Evolutionary conservation across 2,797 vertebrate genomes (phyloP).

Genomic region (Urocyon cinereoargenteus): DNA sequence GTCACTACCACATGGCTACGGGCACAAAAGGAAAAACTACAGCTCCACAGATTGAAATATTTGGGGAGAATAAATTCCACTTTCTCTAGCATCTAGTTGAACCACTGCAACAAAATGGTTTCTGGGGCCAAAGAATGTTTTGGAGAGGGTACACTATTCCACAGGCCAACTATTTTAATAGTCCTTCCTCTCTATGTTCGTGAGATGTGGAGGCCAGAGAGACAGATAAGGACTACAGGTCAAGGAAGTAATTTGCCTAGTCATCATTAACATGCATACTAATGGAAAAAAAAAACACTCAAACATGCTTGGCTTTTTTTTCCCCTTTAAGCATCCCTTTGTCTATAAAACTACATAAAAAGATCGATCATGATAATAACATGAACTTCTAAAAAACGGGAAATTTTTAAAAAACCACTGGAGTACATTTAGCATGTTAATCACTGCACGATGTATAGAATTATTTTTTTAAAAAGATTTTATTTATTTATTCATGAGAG

Average conservation of each 20-base stretch:
- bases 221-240: neutral
- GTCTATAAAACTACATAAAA: constrained; percentile 26
- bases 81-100: neutral
- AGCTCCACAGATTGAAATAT: neutral
- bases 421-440: neutral
- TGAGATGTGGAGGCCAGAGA: neutral
- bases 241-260: neutral
- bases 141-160: neutral
- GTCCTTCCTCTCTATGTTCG: neutral
- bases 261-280: neutral
- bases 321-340: neutral
- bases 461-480: no score
- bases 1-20: neutral
- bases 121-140: neutral
- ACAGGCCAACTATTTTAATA: neutral
- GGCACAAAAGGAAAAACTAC: neutral
- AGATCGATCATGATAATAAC: neutral
- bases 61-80: neutral
- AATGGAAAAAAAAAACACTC: constrained; percentile 9
- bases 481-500: no score
- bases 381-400: constrained; percentile 11
- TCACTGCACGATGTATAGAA: neutral
- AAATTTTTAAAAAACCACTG: neutral
- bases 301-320: neutral
- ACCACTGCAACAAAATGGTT: neutral